Conservation (phyloP, 2,113 vertebrate species). For the Pelodiscus sinensis region DNA sequence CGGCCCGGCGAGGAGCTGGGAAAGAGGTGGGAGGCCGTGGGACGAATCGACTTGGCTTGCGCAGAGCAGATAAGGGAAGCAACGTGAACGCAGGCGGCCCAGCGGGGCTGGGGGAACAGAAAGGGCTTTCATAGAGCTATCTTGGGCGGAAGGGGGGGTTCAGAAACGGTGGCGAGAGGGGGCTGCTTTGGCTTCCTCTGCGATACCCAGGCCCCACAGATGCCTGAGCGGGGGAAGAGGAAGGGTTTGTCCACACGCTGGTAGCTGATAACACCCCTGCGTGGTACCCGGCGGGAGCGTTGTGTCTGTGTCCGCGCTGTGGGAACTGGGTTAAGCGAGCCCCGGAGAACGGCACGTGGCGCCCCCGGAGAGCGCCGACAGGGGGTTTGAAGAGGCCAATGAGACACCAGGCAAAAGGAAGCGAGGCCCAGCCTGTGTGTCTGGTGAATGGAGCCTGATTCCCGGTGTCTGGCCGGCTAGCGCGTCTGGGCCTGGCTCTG, state of each 20-base stretch:
- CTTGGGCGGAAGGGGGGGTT: neutral
- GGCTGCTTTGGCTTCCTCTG: neutral
- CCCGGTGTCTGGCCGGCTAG: neutral
- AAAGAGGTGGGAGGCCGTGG: neutral
- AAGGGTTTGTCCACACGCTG: neutral
- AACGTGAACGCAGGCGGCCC: neutral
- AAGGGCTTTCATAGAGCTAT: neutral
- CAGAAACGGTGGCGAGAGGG: neutral
- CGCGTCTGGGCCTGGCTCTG: neutral
- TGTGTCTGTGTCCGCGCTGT: neutral
- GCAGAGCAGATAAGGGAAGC: fast-evolving
- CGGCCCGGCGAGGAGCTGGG: neutral
- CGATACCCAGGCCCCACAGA: neutral
- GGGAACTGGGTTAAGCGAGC: neutral
- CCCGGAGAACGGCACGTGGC: neutral
- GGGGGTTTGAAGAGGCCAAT: neutral
- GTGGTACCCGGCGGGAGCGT: neutral
- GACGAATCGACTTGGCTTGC: neutral
- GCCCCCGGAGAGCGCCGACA: too few relatives aligned
- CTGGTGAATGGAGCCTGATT: neutral
- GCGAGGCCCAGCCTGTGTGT: neutral
- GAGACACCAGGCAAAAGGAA: neutral
- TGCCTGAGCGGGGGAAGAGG: neutral
- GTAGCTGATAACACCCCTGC: neutral
- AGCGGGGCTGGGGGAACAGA: neutral